Conservation (phyloP, 2,797 vertebrate species). For the Mus caroli region DNA sequence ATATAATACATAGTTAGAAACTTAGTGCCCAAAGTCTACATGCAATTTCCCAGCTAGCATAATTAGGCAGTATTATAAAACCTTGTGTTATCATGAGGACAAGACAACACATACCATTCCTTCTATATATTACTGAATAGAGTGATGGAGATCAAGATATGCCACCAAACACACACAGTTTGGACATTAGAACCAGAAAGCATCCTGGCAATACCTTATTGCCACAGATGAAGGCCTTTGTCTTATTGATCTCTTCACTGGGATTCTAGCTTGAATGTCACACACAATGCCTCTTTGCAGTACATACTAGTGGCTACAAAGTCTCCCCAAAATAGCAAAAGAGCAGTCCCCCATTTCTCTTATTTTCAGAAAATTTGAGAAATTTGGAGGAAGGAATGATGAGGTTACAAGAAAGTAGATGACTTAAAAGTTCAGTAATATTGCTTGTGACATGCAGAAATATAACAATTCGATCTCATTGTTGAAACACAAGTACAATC, state of each 20-base stretch:
- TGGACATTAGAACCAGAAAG: background rate
- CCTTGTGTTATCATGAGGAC: background rate
- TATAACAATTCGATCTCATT: slow-evolving; percentile 30
- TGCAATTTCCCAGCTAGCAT: background rate
- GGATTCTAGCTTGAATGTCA: background rate
- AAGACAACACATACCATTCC: background rate
- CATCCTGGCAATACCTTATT: background rate
- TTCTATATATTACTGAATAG: background rate
- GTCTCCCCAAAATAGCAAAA: background rate
- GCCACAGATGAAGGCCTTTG: background rate
- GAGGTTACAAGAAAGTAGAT: background rate
- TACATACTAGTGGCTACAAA: background rate
- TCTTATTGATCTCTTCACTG: background rate
- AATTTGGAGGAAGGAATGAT: background rate
- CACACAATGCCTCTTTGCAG: background rate
- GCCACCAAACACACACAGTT: background rate
- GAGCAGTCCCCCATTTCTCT: background rate
- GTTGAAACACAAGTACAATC: background rate
- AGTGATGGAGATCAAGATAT: background rate
- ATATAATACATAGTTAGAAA: background rate
- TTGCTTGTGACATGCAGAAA: slow-evolving; percentile 26
- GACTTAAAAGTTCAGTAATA: background rate
- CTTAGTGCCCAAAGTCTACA: background rate
- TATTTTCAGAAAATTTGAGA: background rate
- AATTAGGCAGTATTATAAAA: background rate